Evolutionary conservation across 2,888 invertebrate species (phyloP), one percentile per base, ranked within the genome.

Genomic region (Archips xylosteana): DNA sequence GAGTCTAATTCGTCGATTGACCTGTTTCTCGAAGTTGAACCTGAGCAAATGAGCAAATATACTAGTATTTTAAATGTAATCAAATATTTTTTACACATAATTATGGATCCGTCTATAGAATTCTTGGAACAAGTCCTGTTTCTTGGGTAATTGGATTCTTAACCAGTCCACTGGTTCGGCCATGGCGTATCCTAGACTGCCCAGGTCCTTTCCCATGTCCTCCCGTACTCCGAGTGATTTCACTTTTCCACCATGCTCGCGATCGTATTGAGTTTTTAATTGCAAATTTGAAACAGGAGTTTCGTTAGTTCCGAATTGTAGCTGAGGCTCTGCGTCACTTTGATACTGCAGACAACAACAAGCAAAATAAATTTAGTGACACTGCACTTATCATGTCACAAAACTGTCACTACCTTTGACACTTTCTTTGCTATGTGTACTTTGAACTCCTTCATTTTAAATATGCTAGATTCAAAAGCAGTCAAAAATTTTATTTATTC

Each of bases 51-150:
- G n/a, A n/a, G n/a, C n/a, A n/a, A n/a, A n/a, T n/a, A n/a, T 4
- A 39, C 6, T 39, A 39, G 4, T 39, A 6, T 4, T 6, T 6
- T 6, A 39, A 6, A 51, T 5, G 45, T 45, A 45, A 45, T 45
- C 45, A 45, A 45, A 49, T 49, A n/a, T 5, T 5, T 63, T 94
- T 93, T 91, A 96, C 96, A 95, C 95, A 83, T 95, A 96, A 85
- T 96, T 96, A 60, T 95, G 96, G 76, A 97, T 95, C 77, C 96
- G 93, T 45, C 95, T 92, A 79, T 95, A 95, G 76, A 96, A 92
- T 81, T 96, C 96, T 81, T 96, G 94, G 85, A 96, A 96, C 49
- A 96, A 85, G 83, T 96, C 96, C 78, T 95, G 95, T 87, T 96
- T 97, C 79, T 96, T 95, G 0, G 96, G 96, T 57, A 96, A 85